Conservation (phyloP, 2,888 invertebrate species). For the Latrodectus hesperus region DNA sequence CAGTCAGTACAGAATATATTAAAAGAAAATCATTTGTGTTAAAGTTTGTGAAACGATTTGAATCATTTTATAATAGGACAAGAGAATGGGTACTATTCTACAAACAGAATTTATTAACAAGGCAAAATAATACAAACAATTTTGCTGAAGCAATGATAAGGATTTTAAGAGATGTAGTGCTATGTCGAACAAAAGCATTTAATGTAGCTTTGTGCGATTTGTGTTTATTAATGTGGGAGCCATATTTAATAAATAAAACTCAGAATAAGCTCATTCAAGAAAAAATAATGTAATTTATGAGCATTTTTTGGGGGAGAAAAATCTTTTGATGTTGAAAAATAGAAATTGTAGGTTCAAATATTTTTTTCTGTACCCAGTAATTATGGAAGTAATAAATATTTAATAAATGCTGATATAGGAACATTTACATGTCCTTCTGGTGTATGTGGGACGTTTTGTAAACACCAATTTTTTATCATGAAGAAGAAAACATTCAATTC, state of each 20-base stretch:
- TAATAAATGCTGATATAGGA: not conserved
- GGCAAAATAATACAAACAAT: slow-evolving; percentile 32
- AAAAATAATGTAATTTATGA: not conserved
- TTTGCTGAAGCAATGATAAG: slow-evolving; percentile 10
- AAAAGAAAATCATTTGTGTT: not conserved
- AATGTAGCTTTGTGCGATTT: slow-evolving; percentile 8
- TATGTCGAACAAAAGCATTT: slow-evolving; percentile 15
- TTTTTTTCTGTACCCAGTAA: not conserved
- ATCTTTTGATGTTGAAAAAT: not conserved
- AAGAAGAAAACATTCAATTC: not conserved
- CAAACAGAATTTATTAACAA: not conserved
- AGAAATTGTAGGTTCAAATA: not conserved
- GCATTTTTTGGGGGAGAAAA: not conserved
- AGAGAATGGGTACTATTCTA: not conserved
- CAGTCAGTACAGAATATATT: not conserved
- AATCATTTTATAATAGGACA: not conserved
- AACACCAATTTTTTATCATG: slow-evolving; percentile 30
- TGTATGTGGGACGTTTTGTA: slow-evolving; percentile 13
- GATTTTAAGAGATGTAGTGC: slow-evolving; percentile 11
- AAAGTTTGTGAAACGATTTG: slow-evolving; percentile 2
- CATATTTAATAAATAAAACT: not conserved
- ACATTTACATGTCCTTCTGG: slow-evolving; percentile 7
- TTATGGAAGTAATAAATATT: not conserved
- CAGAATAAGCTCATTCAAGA: not conserved
- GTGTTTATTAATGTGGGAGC: not conserved